Conservation (phyloP, 2,797 vertebrate species). For the Poecilia wingei region DNA sequence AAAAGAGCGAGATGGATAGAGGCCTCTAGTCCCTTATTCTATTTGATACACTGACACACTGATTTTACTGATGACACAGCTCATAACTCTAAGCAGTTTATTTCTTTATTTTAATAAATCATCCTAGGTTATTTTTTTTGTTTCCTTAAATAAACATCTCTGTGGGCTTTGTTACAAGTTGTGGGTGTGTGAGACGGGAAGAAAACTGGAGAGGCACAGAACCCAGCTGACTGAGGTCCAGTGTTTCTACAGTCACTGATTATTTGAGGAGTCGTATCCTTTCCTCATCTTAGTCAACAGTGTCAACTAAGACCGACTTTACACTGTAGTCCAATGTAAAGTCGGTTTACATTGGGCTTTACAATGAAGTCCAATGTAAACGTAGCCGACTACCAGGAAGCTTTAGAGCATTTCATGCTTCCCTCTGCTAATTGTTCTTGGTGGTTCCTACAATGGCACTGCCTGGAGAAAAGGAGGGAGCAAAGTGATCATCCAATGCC, state of each 20-base stretch:
- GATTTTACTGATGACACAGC: neutral
- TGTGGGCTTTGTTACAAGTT: neutral
- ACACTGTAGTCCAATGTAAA: neutral
- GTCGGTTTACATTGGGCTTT: no score
- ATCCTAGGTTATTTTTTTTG: neutral
- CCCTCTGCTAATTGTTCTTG: neutral
- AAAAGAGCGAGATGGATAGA: neutral
- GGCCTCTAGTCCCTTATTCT: neutral
- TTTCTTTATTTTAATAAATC: neutral
- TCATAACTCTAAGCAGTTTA: neutral
- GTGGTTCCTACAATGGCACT: neutral
- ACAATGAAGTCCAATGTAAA: neutral
- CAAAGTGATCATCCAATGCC: neutral
- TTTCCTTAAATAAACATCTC: neutral
- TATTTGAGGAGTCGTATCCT: neutral
- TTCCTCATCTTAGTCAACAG: neutral
- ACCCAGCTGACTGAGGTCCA: neutral
- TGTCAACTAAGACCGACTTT: neutral
- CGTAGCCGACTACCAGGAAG: neutral
- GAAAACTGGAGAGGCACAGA: neutral
- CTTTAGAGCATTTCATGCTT: neutral
- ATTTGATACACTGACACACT: neutral
- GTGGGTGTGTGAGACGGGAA: neutral
- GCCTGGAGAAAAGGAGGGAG: neutral
- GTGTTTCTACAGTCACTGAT: neutral